Base-by-base conservation (phyloP, 2,797 vertebrate species). In the Florisuga fusca region DNA sequence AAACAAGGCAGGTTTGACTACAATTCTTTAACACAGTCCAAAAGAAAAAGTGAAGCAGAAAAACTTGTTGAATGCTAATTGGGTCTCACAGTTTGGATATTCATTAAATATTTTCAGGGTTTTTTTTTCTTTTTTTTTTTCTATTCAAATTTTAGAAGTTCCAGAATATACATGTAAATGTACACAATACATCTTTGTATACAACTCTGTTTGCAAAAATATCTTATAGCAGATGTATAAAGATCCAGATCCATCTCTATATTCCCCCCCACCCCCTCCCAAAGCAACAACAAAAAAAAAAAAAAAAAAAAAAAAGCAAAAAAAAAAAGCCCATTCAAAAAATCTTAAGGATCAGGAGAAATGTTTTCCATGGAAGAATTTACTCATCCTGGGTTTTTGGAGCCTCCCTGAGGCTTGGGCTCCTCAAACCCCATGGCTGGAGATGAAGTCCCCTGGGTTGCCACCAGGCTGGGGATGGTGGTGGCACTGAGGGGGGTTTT, bases 171-270 rank as follows among this genome's bases (percentile, higher is more conserved):
- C 96, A 96, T 90, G 95, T 96, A 93, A 96, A 96, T 97, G 94
- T 97, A 96, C 96, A 97, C 93, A 95, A 97, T 96, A 97, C 94
- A 95, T 95, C 96, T 97, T 92, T 89, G 96, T 97, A 97, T 97
- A 97, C 97, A 97, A 97, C 96, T 97, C 95, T 96, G 80, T 97
- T 95, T 97, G 95, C 97, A 97, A 97, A 97, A 97, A 97, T 97
- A 97, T 96, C 94, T 96, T 96, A 94, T 95, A 96, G 87, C 96
- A 90, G 94, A 91, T 95, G 90, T 96, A 97, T 93, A 96, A 97
- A 96, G 97, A 87, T 58, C 26, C 77, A 94, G 95, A 92, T 80
- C 93, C 87, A 33, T 93, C 91, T 95, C 91, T 96, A 76, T 81
- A 38, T 79, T 93, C 43, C 22, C 11, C 53, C 18, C 29, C 29